phyloP scores from a whole-genome alignment of 2,113 vertebrate genomes.

The Nothobranchius kuhntae region DNA sequence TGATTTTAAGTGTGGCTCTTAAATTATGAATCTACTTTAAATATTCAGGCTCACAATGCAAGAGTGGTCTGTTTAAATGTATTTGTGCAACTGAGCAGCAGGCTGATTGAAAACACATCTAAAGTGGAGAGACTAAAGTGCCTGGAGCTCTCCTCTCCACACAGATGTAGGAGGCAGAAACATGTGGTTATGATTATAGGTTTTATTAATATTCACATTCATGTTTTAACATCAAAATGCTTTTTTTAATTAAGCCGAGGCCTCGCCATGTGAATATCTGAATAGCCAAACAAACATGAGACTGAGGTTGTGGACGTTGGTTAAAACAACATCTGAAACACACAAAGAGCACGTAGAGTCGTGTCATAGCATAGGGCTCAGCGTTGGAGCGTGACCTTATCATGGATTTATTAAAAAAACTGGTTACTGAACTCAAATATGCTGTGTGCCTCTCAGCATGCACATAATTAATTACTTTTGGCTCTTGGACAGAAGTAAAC shows the following conservation, averaged over 20 bases:
- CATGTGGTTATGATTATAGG: constrained; percentile 3
- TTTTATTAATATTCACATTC: constrained; percentile 19
- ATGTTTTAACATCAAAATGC: constrained; percentile 7
- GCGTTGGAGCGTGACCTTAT: neutral
- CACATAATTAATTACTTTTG: too few relatives aligned
- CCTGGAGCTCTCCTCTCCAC: constrained; percentile 8
- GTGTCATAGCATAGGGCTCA: too few relatives aligned
- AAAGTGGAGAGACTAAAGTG: constrained; percentile 21
- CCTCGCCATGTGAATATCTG: neutral
- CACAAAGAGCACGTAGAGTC: too few relatives aligned
- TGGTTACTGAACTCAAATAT: neutral
- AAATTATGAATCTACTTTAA: constrained; percentile 55
- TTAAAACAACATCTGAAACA: too few relatives aligned
- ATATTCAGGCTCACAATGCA: constrained; percentile 37
- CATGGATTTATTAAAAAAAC: neutral
- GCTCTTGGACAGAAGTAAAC: too few relatives aligned
- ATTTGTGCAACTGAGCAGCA: constrained; percentile 29
- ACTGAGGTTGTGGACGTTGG: too few relatives aligned
- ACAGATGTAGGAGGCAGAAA: constrained; percentile 7
- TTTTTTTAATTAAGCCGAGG: constrained; percentile 8
- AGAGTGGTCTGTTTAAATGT: constrained; percentile 24
- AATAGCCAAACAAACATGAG: neutral
- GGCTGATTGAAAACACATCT: constrained; percentile 34
- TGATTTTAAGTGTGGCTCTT: constrained; percentile 45
- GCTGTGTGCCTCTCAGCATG: too few relatives aligned